Evolutionary conservation across 2,888 invertebrate genomes (phyloP).

Genomic region (Augochlorella aurata): DNA sequence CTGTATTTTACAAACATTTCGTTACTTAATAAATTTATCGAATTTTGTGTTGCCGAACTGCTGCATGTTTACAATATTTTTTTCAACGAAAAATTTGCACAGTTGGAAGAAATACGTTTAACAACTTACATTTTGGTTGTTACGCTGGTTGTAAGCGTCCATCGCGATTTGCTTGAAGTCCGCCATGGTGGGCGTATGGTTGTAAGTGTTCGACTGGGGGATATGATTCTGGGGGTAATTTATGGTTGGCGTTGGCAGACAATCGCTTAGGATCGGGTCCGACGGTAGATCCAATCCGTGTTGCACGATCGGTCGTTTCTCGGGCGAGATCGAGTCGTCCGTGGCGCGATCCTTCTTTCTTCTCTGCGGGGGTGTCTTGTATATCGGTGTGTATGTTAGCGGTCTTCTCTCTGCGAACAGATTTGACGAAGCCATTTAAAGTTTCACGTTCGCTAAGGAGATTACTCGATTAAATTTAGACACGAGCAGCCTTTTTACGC

Average conservation of each 20-base stretch:
- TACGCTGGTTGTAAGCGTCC: slow-evolving; percentile 79
- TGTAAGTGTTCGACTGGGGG: slow-evolving; percentile 69
- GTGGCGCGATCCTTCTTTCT: slow-evolving; percentile 72
- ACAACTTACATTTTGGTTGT: slow-evolving; percentile 77
- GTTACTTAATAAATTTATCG: too few species aligned
- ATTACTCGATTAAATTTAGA: slow-evolving; percentile 70
- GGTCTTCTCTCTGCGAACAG: slow-evolving; percentile 78
- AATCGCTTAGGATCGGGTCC: slow-evolving; percentile 72
- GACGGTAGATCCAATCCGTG: slow-evolving; percentile 74
- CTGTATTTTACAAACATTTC: too few species aligned
- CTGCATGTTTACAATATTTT: too few species aligned
- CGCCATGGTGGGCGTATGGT: slow-evolving; percentile 76
- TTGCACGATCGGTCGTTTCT: slow-evolving; percentile 76
- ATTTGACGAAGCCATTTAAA: slow-evolving; percentile 71
- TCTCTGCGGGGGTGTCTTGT: slow-evolving; percentile 79
- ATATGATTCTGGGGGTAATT: slow-evolving; percentile 71
- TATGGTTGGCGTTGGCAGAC: slow-evolving; percentile 69
- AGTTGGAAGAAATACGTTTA: too few species aligned
- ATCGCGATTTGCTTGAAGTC: slow-evolving; percentile 80
- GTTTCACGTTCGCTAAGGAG: slow-evolving; percentile 59
- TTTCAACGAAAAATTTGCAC: too few species aligned
- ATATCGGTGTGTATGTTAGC: slow-evolving; percentile 77
- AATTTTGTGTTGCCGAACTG: too few species aligned
- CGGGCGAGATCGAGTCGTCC: slow-evolving; percentile 72
- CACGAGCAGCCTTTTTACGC: slow-evolving; percentile 17